phyloP scores from a whole-genome alignment of 2,797 vertebrate genomes.

The Ctenochaetus hawaiiensis region DNA sequence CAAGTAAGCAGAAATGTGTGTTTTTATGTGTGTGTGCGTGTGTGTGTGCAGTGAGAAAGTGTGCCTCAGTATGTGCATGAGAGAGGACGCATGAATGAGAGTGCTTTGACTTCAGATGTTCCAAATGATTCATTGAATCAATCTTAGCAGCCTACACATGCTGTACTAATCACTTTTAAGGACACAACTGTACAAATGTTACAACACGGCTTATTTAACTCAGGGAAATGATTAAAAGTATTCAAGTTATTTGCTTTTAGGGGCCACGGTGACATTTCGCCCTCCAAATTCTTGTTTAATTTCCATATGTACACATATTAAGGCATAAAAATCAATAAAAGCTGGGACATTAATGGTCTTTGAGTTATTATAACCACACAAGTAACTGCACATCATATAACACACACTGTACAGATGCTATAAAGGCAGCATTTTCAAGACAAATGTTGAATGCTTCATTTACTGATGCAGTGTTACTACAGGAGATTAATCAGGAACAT shows the following conservation, averaged over 20 bases:
- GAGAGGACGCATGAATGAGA: background rate
- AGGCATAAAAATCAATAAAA: background rate
- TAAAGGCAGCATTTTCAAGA: background rate
- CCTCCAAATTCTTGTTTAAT: background rate
- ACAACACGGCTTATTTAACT: background rate
- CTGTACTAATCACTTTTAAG: background rate
- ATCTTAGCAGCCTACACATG: background rate
- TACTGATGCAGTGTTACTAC: background rate
- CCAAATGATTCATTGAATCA: background rate
- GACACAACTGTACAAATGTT: conserved; percentile 1
- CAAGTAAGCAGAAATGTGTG: conserved; percentile 27
- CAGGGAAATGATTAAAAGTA: background rate
- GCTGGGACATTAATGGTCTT: too few relatives aligned
- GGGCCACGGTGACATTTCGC: background rate
- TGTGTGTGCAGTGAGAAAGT: conserved; percentile 18
- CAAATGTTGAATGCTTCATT: conserved; percentile 10
- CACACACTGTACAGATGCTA: background rate
- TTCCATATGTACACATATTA: background rate
- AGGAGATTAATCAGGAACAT: conserved; percentile 1
- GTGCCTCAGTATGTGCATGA: background rate
- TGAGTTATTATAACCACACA: too few relatives aligned
- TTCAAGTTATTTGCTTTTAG: background rate
- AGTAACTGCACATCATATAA: background rate
- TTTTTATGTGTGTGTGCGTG: conserved; percentile 28
- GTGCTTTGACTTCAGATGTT: conserved; percentile 16